Percentiles rank a stretch among this genome's conserved stretches.
Conservation (phyloP, 2,888 invertebrate species). For the Ichneumoninae sp. region DNA sequence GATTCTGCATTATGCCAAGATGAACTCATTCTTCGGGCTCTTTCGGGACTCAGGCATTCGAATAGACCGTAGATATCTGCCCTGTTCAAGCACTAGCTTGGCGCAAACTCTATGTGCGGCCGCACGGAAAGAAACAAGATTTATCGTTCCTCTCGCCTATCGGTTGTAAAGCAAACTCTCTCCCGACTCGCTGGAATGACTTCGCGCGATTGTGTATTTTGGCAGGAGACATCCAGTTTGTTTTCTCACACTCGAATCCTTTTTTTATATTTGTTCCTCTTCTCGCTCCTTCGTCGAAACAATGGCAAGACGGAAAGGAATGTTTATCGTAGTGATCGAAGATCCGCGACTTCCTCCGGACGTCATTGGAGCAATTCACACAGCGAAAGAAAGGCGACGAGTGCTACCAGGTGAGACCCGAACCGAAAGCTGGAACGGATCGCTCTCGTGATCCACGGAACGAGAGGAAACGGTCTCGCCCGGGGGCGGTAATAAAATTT, state of each 20-base stretch:
- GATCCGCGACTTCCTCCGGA: background rate
- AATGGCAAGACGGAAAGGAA: background rate
- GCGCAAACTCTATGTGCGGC: slow-evolving; percentile 62
- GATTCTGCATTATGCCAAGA: slow-evolving; percentile 75
- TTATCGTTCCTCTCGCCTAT: slow-evolving; percentile 74
- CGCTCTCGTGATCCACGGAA: background rate
- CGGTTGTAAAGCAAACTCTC: background rate
- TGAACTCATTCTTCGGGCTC: slow-evolving; percentile 80
- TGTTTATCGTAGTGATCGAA: background rate
- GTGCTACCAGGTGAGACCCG: background rate
- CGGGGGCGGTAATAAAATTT: slow-evolving; percentile 42
- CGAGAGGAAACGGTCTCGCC: slow-evolving; percentile 25
- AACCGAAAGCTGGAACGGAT: slow-evolving; percentile 24
- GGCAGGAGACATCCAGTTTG: background rate
- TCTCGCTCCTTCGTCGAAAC: background rate
- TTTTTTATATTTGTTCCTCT: background rate
- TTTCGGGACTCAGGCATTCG: slow-evolving; percentile 44
- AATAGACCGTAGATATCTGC: slow-evolving; percentile 7
- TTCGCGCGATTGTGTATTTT: background rate
- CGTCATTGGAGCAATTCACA: background rate
- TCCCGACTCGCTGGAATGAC: slow-evolving; percentile 4
- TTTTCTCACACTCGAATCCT: background rate
- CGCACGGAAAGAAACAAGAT: slow-evolving; percentile 78
- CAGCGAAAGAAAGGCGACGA: background rate
- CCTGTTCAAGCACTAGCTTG: background rate